Conservation (phyloP, 2,797 vertebrate species). For the Girardinus metallicus region DNA sequence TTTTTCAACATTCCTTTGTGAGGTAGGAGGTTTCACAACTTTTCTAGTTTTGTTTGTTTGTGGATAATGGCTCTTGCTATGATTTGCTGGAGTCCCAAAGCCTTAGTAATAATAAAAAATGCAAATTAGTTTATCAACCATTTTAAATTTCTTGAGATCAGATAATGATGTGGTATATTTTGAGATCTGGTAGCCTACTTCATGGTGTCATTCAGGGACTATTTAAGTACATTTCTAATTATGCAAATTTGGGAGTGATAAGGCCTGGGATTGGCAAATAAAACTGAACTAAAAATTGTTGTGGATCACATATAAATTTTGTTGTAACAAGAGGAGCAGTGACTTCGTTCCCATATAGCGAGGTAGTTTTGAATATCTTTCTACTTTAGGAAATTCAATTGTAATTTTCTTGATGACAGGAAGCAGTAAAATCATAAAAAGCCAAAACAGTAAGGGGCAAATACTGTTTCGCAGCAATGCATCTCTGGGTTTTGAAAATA, state of each 20-base stretch:
- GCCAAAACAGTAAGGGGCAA: neutral
- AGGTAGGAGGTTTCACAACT: neutral
- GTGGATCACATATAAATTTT: neutral
- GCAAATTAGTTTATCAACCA: neutral
- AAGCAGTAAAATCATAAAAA: neutral
- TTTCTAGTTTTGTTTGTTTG: neutral
- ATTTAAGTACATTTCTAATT: neutral
- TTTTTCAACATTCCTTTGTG: neutral
- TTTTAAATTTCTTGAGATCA: neutral
- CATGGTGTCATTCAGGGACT: neutral
- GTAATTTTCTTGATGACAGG: neutral
- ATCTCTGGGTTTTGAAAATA: slow-evolving; percentile 2
- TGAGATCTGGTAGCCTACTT: neutral
- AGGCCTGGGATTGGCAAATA: neutral
- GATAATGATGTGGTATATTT: neutral
- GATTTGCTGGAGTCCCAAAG: neutral
- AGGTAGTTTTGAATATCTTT: neutral
- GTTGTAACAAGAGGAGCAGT: neutral
- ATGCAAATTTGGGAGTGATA: neutral
- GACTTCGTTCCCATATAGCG: neutral
- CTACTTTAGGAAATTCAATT: neutral
- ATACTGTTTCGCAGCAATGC: neutral
- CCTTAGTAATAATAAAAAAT: neutral
- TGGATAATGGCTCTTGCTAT: neutral
- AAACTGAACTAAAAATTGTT: neutral